Evolutionary conservation across 2,113 vertebrate species (phyloP), one percentile per base, ranked within the genome.

Genomic region (Nipponia nippon): DNA sequence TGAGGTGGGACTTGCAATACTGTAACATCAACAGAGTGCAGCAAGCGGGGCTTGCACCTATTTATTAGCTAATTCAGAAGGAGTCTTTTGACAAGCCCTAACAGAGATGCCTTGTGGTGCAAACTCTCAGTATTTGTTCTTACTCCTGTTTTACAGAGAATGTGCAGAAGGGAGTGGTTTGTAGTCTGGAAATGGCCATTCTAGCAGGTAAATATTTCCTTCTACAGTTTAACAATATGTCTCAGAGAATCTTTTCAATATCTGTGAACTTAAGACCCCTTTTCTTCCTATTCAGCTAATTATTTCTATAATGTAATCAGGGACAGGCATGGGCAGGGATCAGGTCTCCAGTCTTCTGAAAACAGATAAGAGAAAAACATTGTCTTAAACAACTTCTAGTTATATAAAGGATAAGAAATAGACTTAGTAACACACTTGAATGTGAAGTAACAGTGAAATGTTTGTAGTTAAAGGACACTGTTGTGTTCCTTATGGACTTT

Each of bases 41-140:
- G 53, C 0, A 2, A 66, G 36, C 0, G 1, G 32, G 3, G 5
- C 7, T 59, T 69, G 77, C 23, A 58, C 6, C 23, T 47, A 5
- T 53, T 62, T 77, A 59, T 83, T 38, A 21, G 27, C 27, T 59
- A 22, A 73, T 69, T 91, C 38, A 46, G 47, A 63, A 42, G 25
- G 3, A 65, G 7, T 21, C 11, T 63, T 89, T 26, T 27, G 29
- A 36, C 25, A 90, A 26, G 13, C 19, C 10, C 27, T 50, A 46
- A 27, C 14, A 84, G 58, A 34, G 0, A 8, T 4, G 7, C 10
- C 36, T 36, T 59, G 22, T 40, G 34, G 4, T 55, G 14, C 16
- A 90, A 66, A 34, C 8, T n/a, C 29, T 63, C 42, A 44, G 2
- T 14, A 25, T 70, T 77, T 66, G 26, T 62, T 83, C 40, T 61